phyloP scores from a whole-genome alignment of 2,888 invertebrate species.

The Ochropleura plecta region DNA sequence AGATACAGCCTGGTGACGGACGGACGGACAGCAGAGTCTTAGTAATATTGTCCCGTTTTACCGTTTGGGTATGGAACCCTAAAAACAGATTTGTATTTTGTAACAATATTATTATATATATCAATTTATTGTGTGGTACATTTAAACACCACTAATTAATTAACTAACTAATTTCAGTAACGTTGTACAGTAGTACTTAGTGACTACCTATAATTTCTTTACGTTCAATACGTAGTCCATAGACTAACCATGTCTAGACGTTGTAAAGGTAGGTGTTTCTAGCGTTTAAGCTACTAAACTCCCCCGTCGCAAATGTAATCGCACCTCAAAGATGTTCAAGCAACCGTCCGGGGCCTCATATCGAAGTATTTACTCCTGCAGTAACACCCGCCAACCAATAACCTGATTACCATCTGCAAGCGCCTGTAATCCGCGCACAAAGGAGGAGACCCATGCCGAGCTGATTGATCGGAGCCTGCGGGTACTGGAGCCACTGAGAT shows the following conservation, averaged over 20 bases:
- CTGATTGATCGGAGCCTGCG: slow-evolving; percentile 66
- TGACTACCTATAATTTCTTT: not conserved
- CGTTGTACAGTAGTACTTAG: not conserved
- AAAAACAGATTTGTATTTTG: not conserved
- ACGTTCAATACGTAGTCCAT: too few species aligned
- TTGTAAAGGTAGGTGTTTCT: too few species aligned
- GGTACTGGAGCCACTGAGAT: slow-evolving; percentile 22
- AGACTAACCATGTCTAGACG: too few species aligned
- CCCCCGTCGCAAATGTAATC: not conserved
- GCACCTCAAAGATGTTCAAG: not conserved
- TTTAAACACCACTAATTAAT: not conserved
- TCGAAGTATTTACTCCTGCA: not conserved
- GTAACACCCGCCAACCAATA: slow-evolving; percentile 22
- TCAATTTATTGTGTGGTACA: too few species aligned
- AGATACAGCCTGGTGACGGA: too few species aligned
- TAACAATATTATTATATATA: not conserved
- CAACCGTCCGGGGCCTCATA: not conserved
- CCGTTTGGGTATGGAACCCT: too few species aligned
- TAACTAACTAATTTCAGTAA: too few species aligned
- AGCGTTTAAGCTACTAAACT: not conserved
- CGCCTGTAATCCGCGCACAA: slow-evolving; percentile 57
- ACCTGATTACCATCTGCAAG: slow-evolving; percentile 46
- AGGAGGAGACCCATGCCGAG: slow-evolving; percentile 27
- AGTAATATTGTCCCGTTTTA: too few species aligned
- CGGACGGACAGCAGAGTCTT: too few species aligned